phyloP scores from a whole-genome alignment of 2,113 vertebrate genomes.

The Opisthocomus hoazin region DNA sequence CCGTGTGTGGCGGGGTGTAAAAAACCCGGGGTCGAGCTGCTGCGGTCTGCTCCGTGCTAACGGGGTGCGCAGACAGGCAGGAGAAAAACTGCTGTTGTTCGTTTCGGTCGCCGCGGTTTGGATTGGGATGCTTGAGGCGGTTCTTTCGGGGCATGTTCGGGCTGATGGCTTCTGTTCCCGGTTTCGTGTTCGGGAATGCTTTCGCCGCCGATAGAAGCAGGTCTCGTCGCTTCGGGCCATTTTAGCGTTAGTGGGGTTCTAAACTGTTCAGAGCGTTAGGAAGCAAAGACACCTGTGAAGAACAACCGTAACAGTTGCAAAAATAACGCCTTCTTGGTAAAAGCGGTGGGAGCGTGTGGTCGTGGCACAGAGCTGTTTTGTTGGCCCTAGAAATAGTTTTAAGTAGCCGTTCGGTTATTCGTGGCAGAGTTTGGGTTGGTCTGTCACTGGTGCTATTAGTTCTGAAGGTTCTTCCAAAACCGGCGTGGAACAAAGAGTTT shows the following conservation, averaged over 20 bases:
- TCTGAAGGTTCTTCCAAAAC: neutral
- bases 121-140: accelerated
- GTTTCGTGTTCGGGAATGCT: neutral
- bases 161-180: neutral
- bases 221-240: neutral
- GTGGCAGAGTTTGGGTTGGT: neutral
- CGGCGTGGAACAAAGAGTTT: neutral
- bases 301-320: accelerated
- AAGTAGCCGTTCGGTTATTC: neutral
- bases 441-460: neutral
- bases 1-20: neutral
- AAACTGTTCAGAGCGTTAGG: neutral
- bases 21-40: neutral
- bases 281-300: neutral
- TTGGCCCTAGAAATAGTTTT: neutral
- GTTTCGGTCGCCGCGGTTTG: neutral
- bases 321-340: accelerated
- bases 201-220: accelerated
- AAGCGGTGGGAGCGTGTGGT: accelerated
- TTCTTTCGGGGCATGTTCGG: neutral
- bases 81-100: accelerated
- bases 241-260: accelerated
- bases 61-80: neutral
- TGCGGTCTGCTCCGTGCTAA: accelerated
- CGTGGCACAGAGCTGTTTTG: neutral